These are phyloP conservation scores for Leptopilina boulardi DNA, from an alignment of 1,140 invertebrate genomes.

Conservation along the genomic window DNA sequence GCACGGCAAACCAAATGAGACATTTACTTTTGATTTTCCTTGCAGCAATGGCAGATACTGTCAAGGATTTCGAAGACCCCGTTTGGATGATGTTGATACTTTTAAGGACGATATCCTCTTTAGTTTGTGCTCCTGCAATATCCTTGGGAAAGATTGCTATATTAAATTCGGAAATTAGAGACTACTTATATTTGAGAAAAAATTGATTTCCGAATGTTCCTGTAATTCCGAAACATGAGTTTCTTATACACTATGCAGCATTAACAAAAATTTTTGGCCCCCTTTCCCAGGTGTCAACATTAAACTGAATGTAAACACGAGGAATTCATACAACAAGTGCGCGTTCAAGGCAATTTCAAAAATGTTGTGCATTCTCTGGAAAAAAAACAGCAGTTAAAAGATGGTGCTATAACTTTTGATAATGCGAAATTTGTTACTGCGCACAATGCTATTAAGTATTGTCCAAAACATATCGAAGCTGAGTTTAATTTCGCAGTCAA, in stretches of 20 bases:
- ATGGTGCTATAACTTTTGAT: too few species aligned
- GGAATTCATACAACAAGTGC: too few species aligned
- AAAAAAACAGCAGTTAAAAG: too few species aligned
- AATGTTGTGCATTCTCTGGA: too few species aligned
- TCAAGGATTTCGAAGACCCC: constrained; percentile 42
- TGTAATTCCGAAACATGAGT: constrained; percentile 43
- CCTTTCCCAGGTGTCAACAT: too few species aligned
- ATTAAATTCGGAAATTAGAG: constrained; percentile 37
- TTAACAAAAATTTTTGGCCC: too few species aligned
- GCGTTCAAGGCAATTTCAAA: too few species aligned
- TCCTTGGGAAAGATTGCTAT: constrained; percentile 41
- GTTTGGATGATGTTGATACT: constrained; percentile 48
- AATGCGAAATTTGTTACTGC: too few species aligned
- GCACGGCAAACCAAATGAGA: constrained; percentile 34
- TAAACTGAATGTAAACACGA: too few species aligned
- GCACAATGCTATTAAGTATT: too few species aligned
- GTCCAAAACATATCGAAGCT: too few species aligned
- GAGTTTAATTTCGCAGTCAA: too few species aligned
- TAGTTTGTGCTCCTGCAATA: constrained; percentile 41
- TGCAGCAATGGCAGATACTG: constrained; percentile 38
- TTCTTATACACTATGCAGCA: constrained; percentile 35
- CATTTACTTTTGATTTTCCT: constrained; percentile 44
- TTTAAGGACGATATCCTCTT: constrained; percentile 45
- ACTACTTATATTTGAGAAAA: constrained; percentile 42
- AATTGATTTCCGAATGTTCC: constrained; percentile 37